Conservation (phyloP, 1,140 invertebrate genomes). For the Cydia pomonella region DNA sequence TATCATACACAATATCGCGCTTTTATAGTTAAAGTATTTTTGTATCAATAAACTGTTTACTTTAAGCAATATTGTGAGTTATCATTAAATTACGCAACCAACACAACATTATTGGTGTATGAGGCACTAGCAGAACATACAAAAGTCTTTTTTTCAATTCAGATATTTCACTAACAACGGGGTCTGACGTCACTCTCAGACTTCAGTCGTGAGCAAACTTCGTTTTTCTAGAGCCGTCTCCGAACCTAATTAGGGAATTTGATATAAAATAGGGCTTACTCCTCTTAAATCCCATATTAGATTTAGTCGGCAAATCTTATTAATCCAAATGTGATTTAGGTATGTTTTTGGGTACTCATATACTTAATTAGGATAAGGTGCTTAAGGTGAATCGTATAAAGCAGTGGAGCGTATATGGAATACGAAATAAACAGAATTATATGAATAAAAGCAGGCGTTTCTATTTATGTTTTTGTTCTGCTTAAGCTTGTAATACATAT, state of each 20-base stretch:
- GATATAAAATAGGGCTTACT: conserved; percentile 10
- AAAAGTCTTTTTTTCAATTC: not conserved
- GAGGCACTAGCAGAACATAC: no score
- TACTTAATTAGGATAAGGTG: not conserved
- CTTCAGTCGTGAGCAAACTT: not conserved
- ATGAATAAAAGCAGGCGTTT: not conserved
- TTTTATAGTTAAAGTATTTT: no score
- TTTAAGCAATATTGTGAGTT: no score
- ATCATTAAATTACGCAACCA: no score
- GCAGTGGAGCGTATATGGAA: not conserved
- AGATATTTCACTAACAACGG: not conserved
- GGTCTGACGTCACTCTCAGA: conserved; percentile 3
- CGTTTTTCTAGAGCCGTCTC: not conserved
- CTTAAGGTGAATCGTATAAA: not conserved
- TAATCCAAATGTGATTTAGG: conserved; percentile 11
- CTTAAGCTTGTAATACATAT: not conserved
- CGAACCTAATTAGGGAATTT: conserved; percentile 8
- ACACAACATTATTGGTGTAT: no score
- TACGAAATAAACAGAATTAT: not conserved
- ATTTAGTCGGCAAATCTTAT: conserved; percentile 5
- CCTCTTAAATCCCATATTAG: not conserved
- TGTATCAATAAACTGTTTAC: no score
- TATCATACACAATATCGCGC: no score
- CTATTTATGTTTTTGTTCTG: not conserved
- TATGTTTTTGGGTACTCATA: conserved; percentile 1